phyloP scores from a whole-genome alignment of 2,113 vertebrate genomes.

The Euleptes europaea region DNA sequence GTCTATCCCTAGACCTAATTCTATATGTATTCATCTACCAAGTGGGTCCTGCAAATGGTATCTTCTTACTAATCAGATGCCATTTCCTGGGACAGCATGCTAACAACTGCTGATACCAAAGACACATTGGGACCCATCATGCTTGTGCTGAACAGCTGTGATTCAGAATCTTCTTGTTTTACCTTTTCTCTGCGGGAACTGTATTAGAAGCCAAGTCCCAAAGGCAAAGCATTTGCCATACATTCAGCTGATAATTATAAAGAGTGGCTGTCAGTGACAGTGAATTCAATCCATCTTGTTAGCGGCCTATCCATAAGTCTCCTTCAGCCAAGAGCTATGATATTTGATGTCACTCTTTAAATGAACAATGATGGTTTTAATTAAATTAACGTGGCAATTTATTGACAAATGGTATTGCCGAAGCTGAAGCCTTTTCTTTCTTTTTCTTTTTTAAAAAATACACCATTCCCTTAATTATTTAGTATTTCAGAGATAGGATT shows the following conservation, averaged over 20 bases:
- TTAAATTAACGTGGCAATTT: slow-evolving; percentile 44
- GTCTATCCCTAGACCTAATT: too few relatives aligned
- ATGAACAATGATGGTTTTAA: slow-evolving; percentile 29
- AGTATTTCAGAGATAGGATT: slow-evolving; percentile 30
- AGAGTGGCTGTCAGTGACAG: background rate
- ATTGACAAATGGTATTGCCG: slow-evolving; percentile 15
- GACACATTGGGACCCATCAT: background rate
- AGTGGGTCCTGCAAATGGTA: too few relatives aligned
- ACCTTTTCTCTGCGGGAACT: background rate
- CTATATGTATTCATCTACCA: too few relatives aligned
- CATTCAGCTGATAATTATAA: background rate
- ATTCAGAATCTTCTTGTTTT: slow-evolving; percentile 11
- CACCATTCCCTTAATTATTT: background rate
- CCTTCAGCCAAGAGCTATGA: slow-evolving; percentile 1
- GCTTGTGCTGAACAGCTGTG: slow-evolving; percentile 9
- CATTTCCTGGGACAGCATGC: background rate
- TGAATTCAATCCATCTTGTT: slow-evolving; percentile 5
- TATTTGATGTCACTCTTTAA: slow-evolving; percentile 16
- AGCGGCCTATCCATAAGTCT: background rate
- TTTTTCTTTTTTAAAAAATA: background rate
- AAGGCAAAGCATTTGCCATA: background rate
- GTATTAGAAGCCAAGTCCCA: background rate
- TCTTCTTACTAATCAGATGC: too few relatives aligned
- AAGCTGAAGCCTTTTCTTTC: slow-evolving; percentile 12
- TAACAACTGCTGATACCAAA: background rate